Base-by-base conservation (phyloP, 2,113 vertebrate species). In the Eudyptes chrysolophus region DNA sequence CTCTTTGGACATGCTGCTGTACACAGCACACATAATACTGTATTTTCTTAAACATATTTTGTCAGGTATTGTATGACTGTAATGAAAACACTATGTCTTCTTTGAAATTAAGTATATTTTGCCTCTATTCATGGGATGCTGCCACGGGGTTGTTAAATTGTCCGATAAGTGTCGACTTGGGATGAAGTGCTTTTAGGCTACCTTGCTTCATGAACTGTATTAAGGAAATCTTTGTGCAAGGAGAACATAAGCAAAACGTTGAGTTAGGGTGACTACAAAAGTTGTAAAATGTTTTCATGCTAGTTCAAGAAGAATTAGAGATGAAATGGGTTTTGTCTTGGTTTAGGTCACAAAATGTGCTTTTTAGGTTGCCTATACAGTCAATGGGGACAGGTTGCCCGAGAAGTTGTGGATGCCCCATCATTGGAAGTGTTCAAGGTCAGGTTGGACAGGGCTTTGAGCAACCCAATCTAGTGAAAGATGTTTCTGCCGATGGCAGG, bases 381-480 rank as follows among this genome's bases (percentile, higher is more conserved):
- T 22, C 32, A 81, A 49, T 6, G 13, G 14, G 13, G 7, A 40
- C 19, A 74, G 22, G 11, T 4, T 69, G 4, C 7, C 12, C 7
- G 4, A 48, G 14, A 17, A 84, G 24, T n/a, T 81, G 22, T 61
- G 44, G 8, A 13, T 77, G 32, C 1, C 49, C 10, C 40, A 21
- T 72, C 48, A 7, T 6, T 58, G 40, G 5, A 14, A 84, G 20
- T 32, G 13, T 10, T 49, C 38, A 34, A 57, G 26, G 17, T 16
- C 72, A 84, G 32, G 5, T 0, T 92, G 29, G 34, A 57, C 0
- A 0, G 32, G 18, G 6, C 11, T 80, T 51, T 24, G 10, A 89
- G 17, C 4, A 32, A 0, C 20, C 24, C 62, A 21, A 21, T 49
- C 1, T 1, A 7, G 9, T 26, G 26, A 9, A 18, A 79, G 5